Percentiles rank a stretch among this genome's conserved stretches.
These are phyloP conservation scores for Lagopus muta DNA, from an alignment of 2,113 vertebrate species.

Conservation along the genomic window DNA sequence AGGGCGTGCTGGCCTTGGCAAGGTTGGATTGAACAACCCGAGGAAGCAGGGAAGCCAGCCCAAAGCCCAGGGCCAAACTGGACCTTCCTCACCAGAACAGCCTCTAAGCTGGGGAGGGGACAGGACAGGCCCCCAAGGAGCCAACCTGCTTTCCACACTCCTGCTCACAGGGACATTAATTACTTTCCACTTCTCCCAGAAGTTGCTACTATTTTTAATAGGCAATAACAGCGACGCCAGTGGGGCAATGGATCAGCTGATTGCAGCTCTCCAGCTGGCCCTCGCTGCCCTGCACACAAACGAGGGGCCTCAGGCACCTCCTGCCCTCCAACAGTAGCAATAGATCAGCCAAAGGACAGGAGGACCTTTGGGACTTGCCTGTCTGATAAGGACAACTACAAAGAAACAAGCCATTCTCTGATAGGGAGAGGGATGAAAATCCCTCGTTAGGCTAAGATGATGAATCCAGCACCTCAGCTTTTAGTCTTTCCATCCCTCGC, in stretches of 20 bases:
- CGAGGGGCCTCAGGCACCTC: neutral
- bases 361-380: neutral
- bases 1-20: neutral
- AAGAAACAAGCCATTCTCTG: neutral
- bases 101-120: neutral
- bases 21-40: neutral
- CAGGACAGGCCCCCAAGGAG: neutral
- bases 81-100: neutral
- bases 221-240: neutral
- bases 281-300: neutral
- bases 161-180: slow-evolving; percentile 50
- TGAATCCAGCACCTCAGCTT: neutral
- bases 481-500: neutral
- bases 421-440: too few relatives aligned
- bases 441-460: accelerated
- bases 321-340: neutral
- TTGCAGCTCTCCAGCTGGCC: slow-evolving; percentile 14
- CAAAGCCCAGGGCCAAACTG: neutral
- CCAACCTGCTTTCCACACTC: neutral
- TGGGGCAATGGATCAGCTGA: neutral
- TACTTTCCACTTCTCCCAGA: slow-evolving; percentile 42
- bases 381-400: neutral
- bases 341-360: neutral
- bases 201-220: slow-evolving; percentile 57
- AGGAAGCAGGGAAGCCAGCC: neutral